Percentiles rank a stretch among this genome's conserved stretches.
Conservation (phyloP, 35 echinoderm and acorn worm species). For the Apostichopus californicus region DNA sequence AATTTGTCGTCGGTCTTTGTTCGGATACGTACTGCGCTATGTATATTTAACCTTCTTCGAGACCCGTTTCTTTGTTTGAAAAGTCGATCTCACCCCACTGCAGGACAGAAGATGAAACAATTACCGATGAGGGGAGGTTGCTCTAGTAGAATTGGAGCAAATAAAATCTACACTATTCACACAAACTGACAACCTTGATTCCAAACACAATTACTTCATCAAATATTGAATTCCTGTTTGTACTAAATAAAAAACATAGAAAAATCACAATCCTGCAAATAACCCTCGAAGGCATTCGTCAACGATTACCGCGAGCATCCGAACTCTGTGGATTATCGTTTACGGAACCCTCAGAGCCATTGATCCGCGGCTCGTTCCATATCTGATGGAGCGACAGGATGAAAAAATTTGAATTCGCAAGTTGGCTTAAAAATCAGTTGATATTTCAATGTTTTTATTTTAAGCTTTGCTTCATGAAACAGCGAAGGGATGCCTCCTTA, state of each 20-base stretch:
- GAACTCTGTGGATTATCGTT: too few relatives aligned
- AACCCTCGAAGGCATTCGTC: background rate
- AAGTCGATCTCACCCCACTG: background rate
- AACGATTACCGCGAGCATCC: too few relatives aligned
- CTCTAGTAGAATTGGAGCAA: background rate
- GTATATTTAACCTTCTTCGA: background rate
- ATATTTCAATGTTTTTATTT: too few relatives aligned
- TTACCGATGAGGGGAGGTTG: background rate
- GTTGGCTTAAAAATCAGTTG: too few relatives aligned
- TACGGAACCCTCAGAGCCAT: too few relatives aligned
- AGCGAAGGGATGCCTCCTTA: too few relatives aligned
- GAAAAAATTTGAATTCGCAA: too few relatives aligned
- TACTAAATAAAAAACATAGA: background rate
- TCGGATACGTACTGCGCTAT: background rate
- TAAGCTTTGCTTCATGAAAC: too few relatives aligned
- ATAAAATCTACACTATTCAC: background rate
- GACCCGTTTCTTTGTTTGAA: background rate
- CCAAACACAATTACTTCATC: background rate
- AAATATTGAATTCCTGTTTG: background rate
- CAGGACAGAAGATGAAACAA: background rate
- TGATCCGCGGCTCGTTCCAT: too few relatives aligned
- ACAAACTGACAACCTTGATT: background rate
- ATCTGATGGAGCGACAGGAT: too few relatives aligned
- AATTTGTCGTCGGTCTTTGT: too few relatives aligned
- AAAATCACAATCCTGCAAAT: background rate